Conservation (phyloP, 2,797 vertebrate genomes). For the Heteromormyrus szaboi region DNA sequence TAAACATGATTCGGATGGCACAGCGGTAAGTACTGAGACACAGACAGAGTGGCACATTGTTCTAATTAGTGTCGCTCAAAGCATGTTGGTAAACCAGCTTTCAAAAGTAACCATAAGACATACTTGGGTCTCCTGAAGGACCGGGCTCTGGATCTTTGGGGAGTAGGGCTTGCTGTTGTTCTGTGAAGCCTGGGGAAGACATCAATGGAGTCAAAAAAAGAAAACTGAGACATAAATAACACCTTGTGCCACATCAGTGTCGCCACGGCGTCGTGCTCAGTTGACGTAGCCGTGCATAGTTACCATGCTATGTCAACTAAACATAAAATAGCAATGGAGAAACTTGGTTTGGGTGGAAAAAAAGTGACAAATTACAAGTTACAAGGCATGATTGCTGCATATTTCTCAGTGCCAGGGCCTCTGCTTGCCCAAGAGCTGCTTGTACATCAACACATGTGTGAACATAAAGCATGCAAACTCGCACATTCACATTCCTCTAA, state of each 20-base stretch:
- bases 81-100: background rate
- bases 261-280: background rate
- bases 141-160: conserved; percentile 59
- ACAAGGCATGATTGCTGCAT: background rate
- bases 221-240: background rate
- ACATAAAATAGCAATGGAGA: background rate
- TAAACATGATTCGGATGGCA: background rate
- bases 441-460: background rate
- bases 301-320: background rate
- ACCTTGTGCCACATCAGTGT: background rate
- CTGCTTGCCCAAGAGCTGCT: background rate
- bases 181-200: conserved; percentile 62
- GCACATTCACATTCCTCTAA: background rate
- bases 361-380: conserved; percentile 2
- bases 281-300: background rate
- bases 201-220: background rate
- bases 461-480: background rate
- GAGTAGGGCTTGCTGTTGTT: conserved; percentile 64
- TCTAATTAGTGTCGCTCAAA: background rate
- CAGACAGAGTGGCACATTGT: background rate
- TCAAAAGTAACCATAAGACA: conserved; percentile 19
- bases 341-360: background rate
- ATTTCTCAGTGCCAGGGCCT: background rate
- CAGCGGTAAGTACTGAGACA: background rate
- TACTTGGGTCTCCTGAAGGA: conserved; percentile 84